Base-by-base conservation (phyloP, 2,797 vertebrate species). In the Phrynocephalus vlangalii region DNA sequence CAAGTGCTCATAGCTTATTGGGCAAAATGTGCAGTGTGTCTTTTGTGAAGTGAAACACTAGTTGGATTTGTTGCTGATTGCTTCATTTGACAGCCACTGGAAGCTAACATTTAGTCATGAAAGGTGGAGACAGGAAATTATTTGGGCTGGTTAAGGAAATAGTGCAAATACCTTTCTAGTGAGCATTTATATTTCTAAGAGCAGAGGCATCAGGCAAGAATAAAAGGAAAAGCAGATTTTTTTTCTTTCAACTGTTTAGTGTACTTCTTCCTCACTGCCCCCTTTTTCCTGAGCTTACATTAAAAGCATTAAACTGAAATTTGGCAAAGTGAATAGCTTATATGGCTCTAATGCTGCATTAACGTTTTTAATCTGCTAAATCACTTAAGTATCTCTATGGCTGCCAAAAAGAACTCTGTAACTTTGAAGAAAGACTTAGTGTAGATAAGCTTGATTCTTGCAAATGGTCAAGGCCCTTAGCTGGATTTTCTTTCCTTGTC, bases 321-420 rank as follows among this genome's bases (percentile, higher is more conserved):
- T 85, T 70, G 83, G 71, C 87, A 82, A 68, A 24, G 26, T 6
- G 16, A 48, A 15, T 84, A 63, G 76, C 66, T 85, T 85, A 88
- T 50, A 88, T 82, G 33, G 30, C 63, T 76, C 16, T 85, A 85
- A 85, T 76, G 71, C 78, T 38, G 63, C 83, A 85, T 82, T 82
- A 76, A 77, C 70, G 60, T 85, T 81, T 81, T 70, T 85, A 85
- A 88, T 85, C 87, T 85, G 83, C 83, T 88, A 75, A 85, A 82
- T 76, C 83, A 60, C 78, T 88, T 85, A 88, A 88, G 83, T 16
- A 68, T 56, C 68, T 82, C 60, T 24, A 4, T 81, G 78, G n/a
- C 71, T 85, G 78, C 86, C 86, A 87, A 66, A 66, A 5, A 60
- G 33, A 80, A 81, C 28, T 81, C 60, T 76, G 24, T 70, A 76